Percentiles rank a stretch among this genome's conserved stretches.
Evolutionary conservation across 2,113 vertebrate species (phyloP).

Genomic region (Pyrgilauda ruficollis): DNA sequence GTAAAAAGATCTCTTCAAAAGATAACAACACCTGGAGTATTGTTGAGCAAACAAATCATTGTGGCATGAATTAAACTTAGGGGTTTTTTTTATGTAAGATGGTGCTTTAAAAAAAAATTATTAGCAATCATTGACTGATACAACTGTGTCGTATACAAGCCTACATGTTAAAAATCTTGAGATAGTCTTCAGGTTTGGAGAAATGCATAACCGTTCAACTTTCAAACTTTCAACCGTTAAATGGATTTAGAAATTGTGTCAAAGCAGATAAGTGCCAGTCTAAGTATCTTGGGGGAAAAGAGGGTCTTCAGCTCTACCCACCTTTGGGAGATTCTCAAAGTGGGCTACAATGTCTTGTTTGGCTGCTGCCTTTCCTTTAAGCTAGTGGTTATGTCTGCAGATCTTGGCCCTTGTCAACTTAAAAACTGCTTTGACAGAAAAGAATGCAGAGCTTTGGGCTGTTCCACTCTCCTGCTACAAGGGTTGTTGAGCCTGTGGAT

Average conservation of each 20-base stretch:
- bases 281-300: background rate
- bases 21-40: background rate
- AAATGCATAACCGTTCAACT: background rate
- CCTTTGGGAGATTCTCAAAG: background rate
- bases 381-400: background rate
- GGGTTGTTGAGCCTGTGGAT: background rate
- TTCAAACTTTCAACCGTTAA: background rate
- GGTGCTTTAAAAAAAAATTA: background rate
- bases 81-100: rapidly evolving
- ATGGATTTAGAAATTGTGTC: background rate
- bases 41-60: background rate
- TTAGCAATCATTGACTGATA: background rate
- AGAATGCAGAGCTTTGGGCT: background rate
- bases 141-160: background rate
- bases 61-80: background rate
- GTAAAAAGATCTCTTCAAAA: background rate
- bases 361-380: background rate
- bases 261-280: background rate
- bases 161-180: background rate
- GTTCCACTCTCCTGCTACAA: background rate
- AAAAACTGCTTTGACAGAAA: background rate
- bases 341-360: background rate
- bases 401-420: background rate
- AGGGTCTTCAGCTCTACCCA: background rate
- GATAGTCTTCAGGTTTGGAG: background rate